Evolutionary conservation across 2,888 invertebrate species (phyloP).

Genomic region (Meghimatium bilineatum): DNA sequence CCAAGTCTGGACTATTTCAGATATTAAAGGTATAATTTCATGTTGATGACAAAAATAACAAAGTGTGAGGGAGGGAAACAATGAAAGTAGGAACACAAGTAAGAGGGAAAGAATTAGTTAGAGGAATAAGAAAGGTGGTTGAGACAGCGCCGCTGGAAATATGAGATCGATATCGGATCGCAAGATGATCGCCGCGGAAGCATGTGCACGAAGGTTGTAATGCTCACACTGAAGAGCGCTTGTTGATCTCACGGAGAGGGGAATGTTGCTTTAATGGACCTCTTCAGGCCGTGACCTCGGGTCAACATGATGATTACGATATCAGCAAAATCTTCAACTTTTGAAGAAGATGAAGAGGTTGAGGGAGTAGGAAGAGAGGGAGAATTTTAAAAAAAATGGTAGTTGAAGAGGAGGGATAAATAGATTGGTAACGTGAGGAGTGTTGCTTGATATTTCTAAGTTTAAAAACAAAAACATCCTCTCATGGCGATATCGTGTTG

Average conservation of each 20-base stretch:
- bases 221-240: conserved; percentile 36
- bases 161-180: conserved; percentile 34
- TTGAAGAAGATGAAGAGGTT: conserved; percentile 4
- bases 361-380: background rate
- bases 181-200: conserved; percentile 36
- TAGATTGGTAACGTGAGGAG: background rate
- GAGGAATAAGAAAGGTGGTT: background rate
- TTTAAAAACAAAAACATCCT: background rate
- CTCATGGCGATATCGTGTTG: conserved; percentile 10
- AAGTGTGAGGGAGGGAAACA: background rate
- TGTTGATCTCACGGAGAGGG: conserved; percentile 30
- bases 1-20: too few relatives aligned
- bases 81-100: background rate
- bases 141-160: conserved; percentile 5
- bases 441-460: background rate
- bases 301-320: conserved; percentile 39
- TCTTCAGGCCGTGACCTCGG: conserved; percentile 38
- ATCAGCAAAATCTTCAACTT: conserved; percentile 9
- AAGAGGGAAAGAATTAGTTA: background rate
- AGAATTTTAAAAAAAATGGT: background rate
- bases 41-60: background rate
- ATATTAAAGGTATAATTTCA: background rate
- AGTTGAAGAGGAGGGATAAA: conserved; percentile 1
- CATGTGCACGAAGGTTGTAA: conserved; percentile 40
- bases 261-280: conserved; percentile 43